phyloP scores from a whole-genome alignment of 2,888 invertebrate genomes.

The Pachydiplax longipennis region DNA sequence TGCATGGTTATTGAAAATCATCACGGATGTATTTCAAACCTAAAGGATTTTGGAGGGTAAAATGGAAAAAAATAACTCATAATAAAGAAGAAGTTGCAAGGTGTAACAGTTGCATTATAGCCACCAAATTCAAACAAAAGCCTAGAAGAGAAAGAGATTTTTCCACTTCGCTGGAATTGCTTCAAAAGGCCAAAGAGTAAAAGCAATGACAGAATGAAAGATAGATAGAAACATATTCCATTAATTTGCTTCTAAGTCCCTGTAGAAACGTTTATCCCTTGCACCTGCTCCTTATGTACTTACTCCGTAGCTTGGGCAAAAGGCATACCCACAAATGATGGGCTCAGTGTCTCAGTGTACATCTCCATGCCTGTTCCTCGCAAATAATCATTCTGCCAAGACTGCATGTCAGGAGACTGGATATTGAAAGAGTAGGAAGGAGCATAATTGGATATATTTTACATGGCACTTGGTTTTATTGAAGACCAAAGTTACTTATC shows the following conservation, averaged over 20 bases:
- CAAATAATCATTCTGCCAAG: conserved; percentile 99
- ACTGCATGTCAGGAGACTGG: conserved; percentile 95
- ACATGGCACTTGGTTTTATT: not conserved
- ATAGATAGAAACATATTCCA: not conserved
- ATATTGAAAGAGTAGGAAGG: conserved; percentile 49
- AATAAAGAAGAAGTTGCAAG: conserved; percentile 19
- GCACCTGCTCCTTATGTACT: conserved; percentile 64
- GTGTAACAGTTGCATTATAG: not conserved
- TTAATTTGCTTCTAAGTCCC: not conserved
- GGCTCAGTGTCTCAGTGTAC: conserved; percentile 98
- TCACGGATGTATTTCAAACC: not conserved
- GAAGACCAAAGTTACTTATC: not conserved
- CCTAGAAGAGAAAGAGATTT: not conserved
- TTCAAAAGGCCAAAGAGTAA: not conserved
- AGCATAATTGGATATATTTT: conserved; percentile 12
- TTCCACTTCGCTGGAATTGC: not conserved
- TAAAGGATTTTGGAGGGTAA: not conserved
- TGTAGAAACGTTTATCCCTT: not conserved
- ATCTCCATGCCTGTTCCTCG: conserved; percentile 99
- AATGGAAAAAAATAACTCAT: not conserved
- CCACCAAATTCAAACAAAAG: conserved; percentile 7
- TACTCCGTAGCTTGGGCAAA: conserved; percentile 99
- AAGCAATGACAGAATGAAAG: not conserved
- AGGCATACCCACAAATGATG: conserved; percentile 97
- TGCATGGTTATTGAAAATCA: not conserved